Base-by-base conservation (phyloP, 2,888 invertebrate species). In the Perizoma flavofasciatum region DNA sequence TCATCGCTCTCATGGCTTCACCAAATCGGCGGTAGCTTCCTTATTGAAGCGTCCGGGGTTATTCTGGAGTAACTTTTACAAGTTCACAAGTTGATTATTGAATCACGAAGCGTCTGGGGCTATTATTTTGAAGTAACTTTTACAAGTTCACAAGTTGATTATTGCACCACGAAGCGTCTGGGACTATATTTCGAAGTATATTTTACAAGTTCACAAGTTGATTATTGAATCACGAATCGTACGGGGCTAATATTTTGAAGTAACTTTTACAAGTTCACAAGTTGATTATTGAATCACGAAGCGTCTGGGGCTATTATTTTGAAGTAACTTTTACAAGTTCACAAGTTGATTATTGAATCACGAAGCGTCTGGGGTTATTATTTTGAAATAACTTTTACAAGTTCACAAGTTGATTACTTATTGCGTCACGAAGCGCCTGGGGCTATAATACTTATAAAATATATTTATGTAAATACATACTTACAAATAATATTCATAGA, bases 221-320 rank as follows among this genome's bases (percentile, higher is more conserved):
- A 22, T 22, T 22, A 22, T 22, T n/a, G n/a, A n/a, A n/a, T n/a
- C n/a, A n/a, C n/a, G 37, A 48, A 11, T 35, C 35, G 10, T 35
- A 0, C 35, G 48, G 35, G 10, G 4, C 37, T 48, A 48, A n/a
- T n/a, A n/a, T 48, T 48, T 35, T 48, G 46, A 8, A 33, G 32
- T n/a, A 9, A 8, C 32, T 6, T n/a, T n/a, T 6, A 33, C 32
- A 33, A 46, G n/a, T 33, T 33, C 33, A 33, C 5, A 39, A 39
- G 9, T 7, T 22, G 22, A 22, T 22, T 22, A 22, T 22, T n/a
- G n/a, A n/a, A n/a, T n/a, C n/a, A n/a, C n/a, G 37, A 48, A 11
- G 48, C 35, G 10, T 35, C 4, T 48, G 48, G 35, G 10, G 4
- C n/a, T n/a, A n/a, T 11, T 48, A 48, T 48, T 48, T 35, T 48